Percentiles rank a stretch among this genome's conserved stretches.
Evolutionary conservation across 2,113 vertebrate species (phyloP).

Genomic region (Mustela lutreola): DNA sequence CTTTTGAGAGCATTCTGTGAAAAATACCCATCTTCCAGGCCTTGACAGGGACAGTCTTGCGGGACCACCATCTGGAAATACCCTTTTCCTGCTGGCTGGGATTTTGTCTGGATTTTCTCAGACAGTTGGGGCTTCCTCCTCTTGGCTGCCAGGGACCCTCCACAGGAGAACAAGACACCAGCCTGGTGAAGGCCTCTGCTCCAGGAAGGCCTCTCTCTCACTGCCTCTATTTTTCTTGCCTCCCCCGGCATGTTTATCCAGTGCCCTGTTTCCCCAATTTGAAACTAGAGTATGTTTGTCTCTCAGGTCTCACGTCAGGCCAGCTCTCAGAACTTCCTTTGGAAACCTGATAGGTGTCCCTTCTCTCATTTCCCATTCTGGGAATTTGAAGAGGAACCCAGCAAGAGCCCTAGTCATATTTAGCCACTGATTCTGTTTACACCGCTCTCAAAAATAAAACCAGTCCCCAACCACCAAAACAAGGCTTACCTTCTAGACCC

Average conservation of each 20-base stretch:
- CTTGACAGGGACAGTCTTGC: background rate
- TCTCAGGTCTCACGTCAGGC: background rate
- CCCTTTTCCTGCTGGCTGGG: background rate
- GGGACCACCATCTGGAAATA: background rate
- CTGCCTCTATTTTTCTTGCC: background rate
- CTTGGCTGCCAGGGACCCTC: background rate
- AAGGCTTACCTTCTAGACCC: background rate
- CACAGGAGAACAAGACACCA: background rate
- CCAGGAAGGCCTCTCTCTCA: background rate
- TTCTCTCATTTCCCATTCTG: conserved; percentile 53
- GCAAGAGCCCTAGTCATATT: conserved; percentile 27
- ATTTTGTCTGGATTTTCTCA: background rate
- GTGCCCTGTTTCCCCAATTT: background rate
- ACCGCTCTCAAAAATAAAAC: conserved; percentile 49
- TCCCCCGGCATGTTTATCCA: background rate
- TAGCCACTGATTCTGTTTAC: conserved; percentile 55
- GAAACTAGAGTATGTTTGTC: background rate
- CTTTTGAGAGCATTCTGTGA: conserved; percentile 19
- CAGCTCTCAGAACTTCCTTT: conserved; percentile 26
- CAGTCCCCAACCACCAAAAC: conserved; percentile 26
- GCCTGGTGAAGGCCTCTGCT: background rate
- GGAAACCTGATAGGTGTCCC: conserved; percentile 9
- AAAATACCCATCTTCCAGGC: background rate
- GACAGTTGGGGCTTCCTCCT: background rate
- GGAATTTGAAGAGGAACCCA: conserved; percentile 21